Base-by-base conservation (phyloP, 2,113 vertebrate species). In the Crotophaga sulcirostris region DNA sequence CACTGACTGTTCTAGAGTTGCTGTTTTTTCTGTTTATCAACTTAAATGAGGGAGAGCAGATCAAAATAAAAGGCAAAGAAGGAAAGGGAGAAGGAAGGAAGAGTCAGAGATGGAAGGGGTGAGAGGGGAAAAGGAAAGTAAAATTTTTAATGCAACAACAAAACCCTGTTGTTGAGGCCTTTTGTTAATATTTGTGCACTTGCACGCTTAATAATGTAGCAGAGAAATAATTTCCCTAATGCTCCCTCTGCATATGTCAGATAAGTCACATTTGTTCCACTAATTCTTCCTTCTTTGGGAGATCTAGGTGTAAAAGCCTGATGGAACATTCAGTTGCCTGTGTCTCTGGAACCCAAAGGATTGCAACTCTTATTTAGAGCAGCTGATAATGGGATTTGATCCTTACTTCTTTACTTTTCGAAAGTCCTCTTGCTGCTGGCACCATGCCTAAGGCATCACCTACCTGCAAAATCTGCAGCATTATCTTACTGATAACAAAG, bases 1-100 rank as follows among this genome's bases (percentile, higher is more conserved):
- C 85, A 86, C 40, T 68, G 90, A 69, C 93, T 98, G 92, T 94
- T 93, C 51, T 74, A 73, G 69, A 3, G 19, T 33, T 17, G 45
- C 75, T 96, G 80, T 54, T 29, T 91, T 97, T 93, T 82, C 77
- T 93, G 80, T 84, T 55, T 72, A 84, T 87, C 70, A 95, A 90
- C 83, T 62, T 55, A 73, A 77, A 91, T 47, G 73, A 77, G 54
- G 87, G 62, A 63, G n/a, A 69, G 42, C 0, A 9, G 70, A 60
- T 64, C 42, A 64, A 73, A 87, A 70, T 42, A 79, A 85, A 68
- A 63, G 36, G 63, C 23, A 70, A 82, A 81, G 45, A 52, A 90
- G 26, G 31, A 59, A 92, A 64, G 13, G 23, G 8, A 81, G 7
- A 25, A 28, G 29, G 64, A 17, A 60, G 52, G 73, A 69, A 77